Conservation (phyloP, 2,113 vertebrate genomes). For the Myotis brandtii region DNA sequence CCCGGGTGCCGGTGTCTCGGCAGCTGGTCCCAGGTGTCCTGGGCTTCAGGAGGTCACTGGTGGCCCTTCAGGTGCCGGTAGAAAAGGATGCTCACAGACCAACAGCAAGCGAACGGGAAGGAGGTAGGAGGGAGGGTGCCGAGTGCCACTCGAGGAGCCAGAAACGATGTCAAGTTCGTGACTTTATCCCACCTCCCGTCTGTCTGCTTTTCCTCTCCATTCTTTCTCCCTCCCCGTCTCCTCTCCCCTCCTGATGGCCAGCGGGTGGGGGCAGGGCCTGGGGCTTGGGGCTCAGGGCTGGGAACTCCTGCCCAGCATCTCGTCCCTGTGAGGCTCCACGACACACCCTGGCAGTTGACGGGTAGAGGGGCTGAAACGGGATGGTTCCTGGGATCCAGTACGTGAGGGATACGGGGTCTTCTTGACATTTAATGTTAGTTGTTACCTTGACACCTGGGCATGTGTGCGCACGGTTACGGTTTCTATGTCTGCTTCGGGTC, state of each 20-base stretch:
- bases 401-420: not conserved
- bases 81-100: not conserved
- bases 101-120: not conserved
- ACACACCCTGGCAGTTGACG: too few relatives aligned
- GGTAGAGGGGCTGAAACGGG: too few relatives aligned
- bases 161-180: not conserved
- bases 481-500: not conserved
- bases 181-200: not conserved
- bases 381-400: not conserved
- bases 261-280: not conserved
- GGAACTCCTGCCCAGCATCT: not conserved
- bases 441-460: not conserved
- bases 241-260: not conserved
- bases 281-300: not conserved
- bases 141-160: not conserved
- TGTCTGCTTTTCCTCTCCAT: not conserved
- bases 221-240: not conserved
- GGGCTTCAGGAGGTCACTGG: not conserved
- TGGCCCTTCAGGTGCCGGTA: not conserved
- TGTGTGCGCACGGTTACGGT: not conserved
- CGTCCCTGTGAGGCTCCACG: not conserved
- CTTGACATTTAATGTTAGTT: not conserved
- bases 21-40: not conserved
- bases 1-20: not conserved
- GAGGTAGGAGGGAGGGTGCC: not conserved